Evolutionary conservation across 2,888 invertebrate species (phyloP), one percentile per base, ranked within the genome.

Genomic region (Plebejus anna): DNA sequence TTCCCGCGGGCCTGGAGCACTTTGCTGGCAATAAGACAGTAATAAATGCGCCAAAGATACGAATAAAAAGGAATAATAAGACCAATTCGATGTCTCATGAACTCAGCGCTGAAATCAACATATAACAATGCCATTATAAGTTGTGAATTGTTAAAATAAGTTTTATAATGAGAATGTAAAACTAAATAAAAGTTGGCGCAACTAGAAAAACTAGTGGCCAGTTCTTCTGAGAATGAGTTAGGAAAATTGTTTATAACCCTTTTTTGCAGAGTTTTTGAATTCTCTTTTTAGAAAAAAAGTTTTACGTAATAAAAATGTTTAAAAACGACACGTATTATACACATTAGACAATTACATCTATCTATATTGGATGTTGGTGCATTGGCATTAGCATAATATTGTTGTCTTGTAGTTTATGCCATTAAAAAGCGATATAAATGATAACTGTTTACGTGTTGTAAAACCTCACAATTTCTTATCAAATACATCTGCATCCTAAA

Each of bases 1-100:
- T 85, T 88, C 90, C 87, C 86, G 84, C 84, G 80, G 86, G 88
- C 89, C 88, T 84, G 82, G 84, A 89, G 88, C 90, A 88, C 89
- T 91, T 86, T 88, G 88, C 91, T 87, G 90, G 90, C 92, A 92
- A 92, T 93, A 92, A 92, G 91, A 90, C 88, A 89, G 92, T 93
- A 92, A 93, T 93, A 92, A 93, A 93, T 92, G 92, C 87, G 88
- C 88, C 84, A 87, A 89, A 91, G 89, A 88, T 85, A 88, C 86
- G 87, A 89, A 88, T 87, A 89, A 91, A 91, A 91, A 89, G 82
- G 85, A 86, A 88, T 90, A 88, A 89, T 90, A 90, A 91, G 90
- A 90, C 86, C 91, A 91, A 86, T 89, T 88, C 85, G 86, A 91
- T 90, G 89, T 90, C 85, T 87, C 82, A 80, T 82, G 85, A 85